phyloP scores from a whole-genome alignment of 2,797 vertebrate genomes.

The Melanotaenia parkinsoni region DNA sequence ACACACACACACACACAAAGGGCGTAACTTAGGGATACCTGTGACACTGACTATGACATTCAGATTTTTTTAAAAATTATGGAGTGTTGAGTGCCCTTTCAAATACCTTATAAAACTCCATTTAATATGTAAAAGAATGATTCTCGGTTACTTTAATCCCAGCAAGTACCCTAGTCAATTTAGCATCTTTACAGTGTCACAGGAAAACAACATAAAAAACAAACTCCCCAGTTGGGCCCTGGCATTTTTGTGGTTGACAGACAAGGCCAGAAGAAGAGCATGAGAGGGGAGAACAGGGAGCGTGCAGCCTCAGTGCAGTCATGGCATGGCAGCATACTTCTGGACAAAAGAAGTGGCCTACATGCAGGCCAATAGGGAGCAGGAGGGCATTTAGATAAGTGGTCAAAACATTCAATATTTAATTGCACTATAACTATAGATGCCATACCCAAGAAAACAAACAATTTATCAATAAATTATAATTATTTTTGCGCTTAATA shows the following conservation, averaged over 20 bases:
- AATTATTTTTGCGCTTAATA: neutral
- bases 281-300: conserved; percentile 29
- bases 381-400: conserved; percentile 7
- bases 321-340: conserved; percentile 55
- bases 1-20: conserved; percentile 21
- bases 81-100: neutral
- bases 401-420: conserved; percentile 33
- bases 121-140: neutral
- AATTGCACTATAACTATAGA: conserved; percentile 18
- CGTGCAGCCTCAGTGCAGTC: conserved; percentile 59
- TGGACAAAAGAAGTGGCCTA: conserved; percentile 24
- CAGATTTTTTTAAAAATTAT: neutral
- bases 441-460: neutral
- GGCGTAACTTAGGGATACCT: conserved; percentile 27
- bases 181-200: conserved; percentile 6
- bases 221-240: conserved; percentile 30
- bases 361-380: conserved; percentile 62
- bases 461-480: neutral
- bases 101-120: neutral
- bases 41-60: conserved; percentile 2
- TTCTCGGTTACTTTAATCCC: neutral
- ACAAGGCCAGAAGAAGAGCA: conserved; percentile 44
- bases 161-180: neutral
- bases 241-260: conserved; percentile 60
- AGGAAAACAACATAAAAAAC: conserved; percentile 10